Evolutionary conservation across 2,888 invertebrate genomes (phyloP).

Genomic region (Macrophya annulata): DNA sequence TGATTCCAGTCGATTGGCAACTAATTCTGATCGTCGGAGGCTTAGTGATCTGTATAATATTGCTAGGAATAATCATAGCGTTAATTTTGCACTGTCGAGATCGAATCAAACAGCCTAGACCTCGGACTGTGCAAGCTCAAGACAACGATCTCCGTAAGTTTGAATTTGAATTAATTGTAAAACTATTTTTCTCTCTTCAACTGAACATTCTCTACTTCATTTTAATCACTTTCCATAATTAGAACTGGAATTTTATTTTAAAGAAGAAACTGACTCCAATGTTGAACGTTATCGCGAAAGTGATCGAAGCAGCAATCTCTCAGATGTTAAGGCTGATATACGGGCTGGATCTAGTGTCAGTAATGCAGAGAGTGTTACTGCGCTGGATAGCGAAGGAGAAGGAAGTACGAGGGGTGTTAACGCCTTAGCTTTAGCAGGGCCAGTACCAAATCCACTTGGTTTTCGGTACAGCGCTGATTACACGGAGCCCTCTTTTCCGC

Average conservation of each 20-base stretch:
- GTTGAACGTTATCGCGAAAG: conserved; percentile 84
- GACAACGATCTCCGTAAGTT: conserved; percentile 79
- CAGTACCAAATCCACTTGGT: conserved; percentile 87
- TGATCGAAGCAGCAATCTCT: conserved; percentile 95
- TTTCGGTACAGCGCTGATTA: conserved; percentile 90
- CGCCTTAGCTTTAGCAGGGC: conserved; percentile 86
- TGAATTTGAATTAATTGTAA: background rate
- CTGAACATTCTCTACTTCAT: background rate
- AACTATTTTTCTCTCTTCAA: background rate
- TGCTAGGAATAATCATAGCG: conserved; percentile 92
- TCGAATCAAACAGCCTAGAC: conserved; percentile 77
- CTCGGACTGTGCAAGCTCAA: conserved; percentile 74
- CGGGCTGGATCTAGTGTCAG: conserved; percentile 91
- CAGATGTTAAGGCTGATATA: conserved; percentile 94
- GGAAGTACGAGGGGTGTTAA: conserved; percentile 82
- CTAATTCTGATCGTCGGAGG: conserved; percentile 89
- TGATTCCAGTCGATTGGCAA: conserved; percentile 80
- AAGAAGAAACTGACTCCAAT: conserved; percentile 79
- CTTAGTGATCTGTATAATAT: conserved; percentile 92
- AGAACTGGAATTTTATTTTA: conserved; percentile 63
- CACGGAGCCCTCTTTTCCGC: conserved; percentile 89
- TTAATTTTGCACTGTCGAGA: conserved; percentile 90
- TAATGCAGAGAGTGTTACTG: conserved; percentile 85
- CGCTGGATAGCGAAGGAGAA: conserved; percentile 81
- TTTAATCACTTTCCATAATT: background rate